Conservation (phyloP, 37 sponge, comb jelly and placozoan species). For the Mnemiopsis leidyi region DNA sequence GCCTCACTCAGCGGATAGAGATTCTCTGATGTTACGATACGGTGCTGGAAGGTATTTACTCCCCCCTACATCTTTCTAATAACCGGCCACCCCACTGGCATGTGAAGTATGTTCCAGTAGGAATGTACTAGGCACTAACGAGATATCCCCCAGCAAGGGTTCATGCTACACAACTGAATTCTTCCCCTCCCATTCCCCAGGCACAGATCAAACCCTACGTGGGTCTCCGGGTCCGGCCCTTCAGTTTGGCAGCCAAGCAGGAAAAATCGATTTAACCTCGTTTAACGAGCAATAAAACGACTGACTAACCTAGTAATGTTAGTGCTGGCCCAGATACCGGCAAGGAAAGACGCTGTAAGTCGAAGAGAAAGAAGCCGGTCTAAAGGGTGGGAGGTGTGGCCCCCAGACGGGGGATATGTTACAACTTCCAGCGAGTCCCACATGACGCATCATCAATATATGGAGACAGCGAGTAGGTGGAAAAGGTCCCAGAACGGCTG, state of each 20-base stretch:
- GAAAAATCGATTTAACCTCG: no score
- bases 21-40: neutral
- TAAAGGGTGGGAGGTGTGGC: neutral
- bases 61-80: neutral
- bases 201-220: no score
- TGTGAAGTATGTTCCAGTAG: neutral
- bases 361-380: neutral
- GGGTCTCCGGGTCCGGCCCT: no score
- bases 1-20: neutral
- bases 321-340: neutral
- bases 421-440: neutral
- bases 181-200: neutral
- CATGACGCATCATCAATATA: no score
- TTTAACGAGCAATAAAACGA: no score
- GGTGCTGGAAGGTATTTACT: neutral
- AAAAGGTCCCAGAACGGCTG: neutral
- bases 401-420: neutral
- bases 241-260: neutral
- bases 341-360: neutral
- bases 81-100: neutral
- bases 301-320: neutral
- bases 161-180: neutral
- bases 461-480: neutral
- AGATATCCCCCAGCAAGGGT: neutral
- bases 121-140: neutral